Evolutionary conservation across 2,113 vertebrate genomes (phyloP).

Genomic region (Semnornis frantzii): DNA sequence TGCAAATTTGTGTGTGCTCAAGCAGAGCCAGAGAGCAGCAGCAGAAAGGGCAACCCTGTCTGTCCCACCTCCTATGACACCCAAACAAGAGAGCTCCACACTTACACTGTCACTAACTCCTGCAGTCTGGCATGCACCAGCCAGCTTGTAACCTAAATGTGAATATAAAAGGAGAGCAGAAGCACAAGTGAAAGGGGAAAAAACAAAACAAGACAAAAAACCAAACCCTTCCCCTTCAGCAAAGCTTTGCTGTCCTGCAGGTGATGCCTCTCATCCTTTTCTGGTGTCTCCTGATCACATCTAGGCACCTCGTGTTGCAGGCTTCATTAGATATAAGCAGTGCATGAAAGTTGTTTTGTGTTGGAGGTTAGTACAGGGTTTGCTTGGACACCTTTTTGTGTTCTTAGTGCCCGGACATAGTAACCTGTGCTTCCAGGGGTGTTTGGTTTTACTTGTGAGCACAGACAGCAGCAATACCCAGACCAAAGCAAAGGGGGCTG

Average conservation of each 20-base stretch:
- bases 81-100: not conserved
- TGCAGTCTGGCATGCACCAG: not conserved
- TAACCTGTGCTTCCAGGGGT: not conserved
- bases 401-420: accelerated
- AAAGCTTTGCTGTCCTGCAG: not conserved
- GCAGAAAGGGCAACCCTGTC: not conserved
- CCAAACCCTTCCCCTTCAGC: not conserved
- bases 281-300: not conserved
- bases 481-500: not conserved
- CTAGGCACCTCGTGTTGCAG: not conserved
- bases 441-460: not conserved
- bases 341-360: not conserved
- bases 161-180: not conserved
- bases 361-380: not conserved
- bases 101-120: accelerated
- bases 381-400: accelerated
- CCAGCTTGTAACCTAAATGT: not conserved
- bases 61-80: not conserved
- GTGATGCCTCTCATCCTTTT: not conserved
- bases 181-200: too few species aligned
- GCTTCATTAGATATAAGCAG: not conserved
- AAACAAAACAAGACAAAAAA: too few species aligned
- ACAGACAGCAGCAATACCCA: not conserved
- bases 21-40: not conserved
- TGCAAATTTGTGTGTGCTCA: accelerated